Conservation (phyloP, 2,888 invertebrate species). For the Conomelus anceps region DNA sequence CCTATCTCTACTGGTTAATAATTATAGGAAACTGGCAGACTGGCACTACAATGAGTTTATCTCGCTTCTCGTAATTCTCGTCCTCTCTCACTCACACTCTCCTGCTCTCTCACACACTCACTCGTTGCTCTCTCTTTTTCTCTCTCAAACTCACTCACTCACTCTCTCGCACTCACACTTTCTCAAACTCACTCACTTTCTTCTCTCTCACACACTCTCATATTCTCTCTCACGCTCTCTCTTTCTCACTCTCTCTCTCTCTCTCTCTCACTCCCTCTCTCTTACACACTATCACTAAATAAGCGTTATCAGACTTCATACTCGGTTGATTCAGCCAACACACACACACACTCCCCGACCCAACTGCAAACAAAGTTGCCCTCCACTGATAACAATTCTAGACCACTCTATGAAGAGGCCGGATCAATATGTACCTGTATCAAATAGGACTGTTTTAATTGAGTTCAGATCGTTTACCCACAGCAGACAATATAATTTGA, state of each 20-base stretch:
- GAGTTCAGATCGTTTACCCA: not conserved
- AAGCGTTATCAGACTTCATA: not conserved
- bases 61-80: not conserved
- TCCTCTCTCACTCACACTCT: too few relatives aligned
- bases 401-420: not conserved
- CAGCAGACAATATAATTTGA: not conserved
- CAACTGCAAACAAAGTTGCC: not conserved
- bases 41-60: too few relatives aligned
- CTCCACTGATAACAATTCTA: not conserved
- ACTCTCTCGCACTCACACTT: too few relatives aligned
- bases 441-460: not conserved
- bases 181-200: too few relatives aligned
- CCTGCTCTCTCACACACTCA: too few relatives aligned
- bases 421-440: not conserved
- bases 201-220: too few relatives aligned
- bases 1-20: not conserved
- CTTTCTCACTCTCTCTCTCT: too few relatives aligned
- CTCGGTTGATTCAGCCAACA: not conserved
- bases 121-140: too few relatives aligned
- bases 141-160: too few relatives aligned
- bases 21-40: not conserved
- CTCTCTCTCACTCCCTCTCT: too few relatives aligned
- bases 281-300: too few relatives aligned
- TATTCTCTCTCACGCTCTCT: too few relatives aligned
- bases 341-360: not conserved